Percentiles rank a stretch among this genome's conserved stretches.
Conservation (phyloP, 2,797 vertebrate genomes). For the Hippoglossus hippoglossus region DNA sequence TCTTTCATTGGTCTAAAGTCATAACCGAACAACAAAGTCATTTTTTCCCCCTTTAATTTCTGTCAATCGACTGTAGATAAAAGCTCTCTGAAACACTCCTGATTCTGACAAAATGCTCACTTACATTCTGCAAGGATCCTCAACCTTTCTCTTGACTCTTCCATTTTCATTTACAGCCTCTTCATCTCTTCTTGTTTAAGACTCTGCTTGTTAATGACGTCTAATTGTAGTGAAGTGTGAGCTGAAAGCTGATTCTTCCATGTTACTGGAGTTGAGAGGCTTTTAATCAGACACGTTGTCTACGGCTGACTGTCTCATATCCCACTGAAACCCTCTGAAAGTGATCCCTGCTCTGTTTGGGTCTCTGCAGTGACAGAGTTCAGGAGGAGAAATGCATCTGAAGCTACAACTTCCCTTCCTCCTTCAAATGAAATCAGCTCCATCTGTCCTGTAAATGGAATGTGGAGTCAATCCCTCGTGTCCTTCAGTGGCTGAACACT, state of each 20-base stretch:
- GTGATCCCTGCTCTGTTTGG: background rate
- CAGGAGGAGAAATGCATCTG: slow-evolving; percentile 12
- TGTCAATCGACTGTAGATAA: slow-evolving; percentile 11
- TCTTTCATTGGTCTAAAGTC: slow-evolving; percentile 11
- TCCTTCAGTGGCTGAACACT: background rate
- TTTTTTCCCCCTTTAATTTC: background rate
- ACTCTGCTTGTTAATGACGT: slow-evolving; percentile 46
- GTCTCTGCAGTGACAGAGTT: slow-evolving; percentile 14
- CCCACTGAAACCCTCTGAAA: slow-evolving; percentile 9
- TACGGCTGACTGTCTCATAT: slow-evolving; percentile 4
- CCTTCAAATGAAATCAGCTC: slow-evolving; percentile 19
- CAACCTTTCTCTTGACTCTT: slow-evolving; percentile 40
- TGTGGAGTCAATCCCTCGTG: slow-evolving; percentile 18
- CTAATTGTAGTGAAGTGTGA: slow-evolving; percentile 55
- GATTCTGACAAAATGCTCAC: slow-evolving; percentile 32
- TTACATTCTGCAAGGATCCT: slow-evolving; percentile 27
- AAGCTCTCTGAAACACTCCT: slow-evolving; percentile 8
- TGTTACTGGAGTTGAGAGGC: slow-evolving; percentile 15
- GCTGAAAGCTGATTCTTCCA: slow-evolving; percentile 11
- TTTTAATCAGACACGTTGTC: slow-evolving; percentile 11
- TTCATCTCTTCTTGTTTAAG: slow-evolving; percentile 34
- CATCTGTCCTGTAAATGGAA: slow-evolving; percentile 32
- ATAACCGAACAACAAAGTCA: background rate
- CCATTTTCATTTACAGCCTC: slow-evolving; percentile 34
- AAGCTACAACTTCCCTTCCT: slow-evolving; percentile 9